Evolutionary conservation across 2,797 vertebrate species (phyloP).

Genomic region (Gila robusta): DNA sequence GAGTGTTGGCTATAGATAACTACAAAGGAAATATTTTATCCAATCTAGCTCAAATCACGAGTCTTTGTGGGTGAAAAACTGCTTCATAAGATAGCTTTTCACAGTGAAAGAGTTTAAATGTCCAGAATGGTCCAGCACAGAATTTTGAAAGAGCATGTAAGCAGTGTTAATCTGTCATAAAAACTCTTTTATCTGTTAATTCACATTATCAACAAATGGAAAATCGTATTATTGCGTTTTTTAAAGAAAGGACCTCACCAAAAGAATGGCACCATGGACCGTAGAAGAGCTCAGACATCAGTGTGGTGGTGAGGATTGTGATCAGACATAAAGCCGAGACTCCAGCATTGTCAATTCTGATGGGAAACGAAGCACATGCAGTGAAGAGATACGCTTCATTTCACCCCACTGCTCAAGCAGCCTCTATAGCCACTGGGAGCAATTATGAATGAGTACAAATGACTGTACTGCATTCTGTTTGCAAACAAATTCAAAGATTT

Average conservation of each 20-base stretch:
- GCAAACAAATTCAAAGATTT: background rate
- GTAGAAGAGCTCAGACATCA: background rate
- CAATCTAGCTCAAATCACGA: background rate
- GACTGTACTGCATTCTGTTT: background rate
- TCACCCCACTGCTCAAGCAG: background rate
- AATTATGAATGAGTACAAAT: slow-evolving; percentile 16
- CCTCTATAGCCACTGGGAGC: background rate
- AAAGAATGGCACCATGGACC: background rate
- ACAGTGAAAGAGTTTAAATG: background rate
- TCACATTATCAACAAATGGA: background rate
- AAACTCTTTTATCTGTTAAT: background rate
- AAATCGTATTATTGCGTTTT: background rate
- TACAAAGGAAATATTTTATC: background rate
- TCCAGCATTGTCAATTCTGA: background rate
- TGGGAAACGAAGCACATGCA: background rate
- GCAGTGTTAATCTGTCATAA: background rate
- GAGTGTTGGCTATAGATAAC: background rate
- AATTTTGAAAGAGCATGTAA: background rate
- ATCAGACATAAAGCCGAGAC: slow-evolving; percentile 11
- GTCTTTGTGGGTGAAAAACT: background rate
- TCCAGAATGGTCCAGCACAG: background rate
- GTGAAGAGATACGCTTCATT: background rate
- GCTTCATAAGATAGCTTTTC: background rate
- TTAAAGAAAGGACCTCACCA: background rate
- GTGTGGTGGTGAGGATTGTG: background rate